Conservation (phyloP, 1,140 invertebrate species). For the Sipha flava region DNA sequence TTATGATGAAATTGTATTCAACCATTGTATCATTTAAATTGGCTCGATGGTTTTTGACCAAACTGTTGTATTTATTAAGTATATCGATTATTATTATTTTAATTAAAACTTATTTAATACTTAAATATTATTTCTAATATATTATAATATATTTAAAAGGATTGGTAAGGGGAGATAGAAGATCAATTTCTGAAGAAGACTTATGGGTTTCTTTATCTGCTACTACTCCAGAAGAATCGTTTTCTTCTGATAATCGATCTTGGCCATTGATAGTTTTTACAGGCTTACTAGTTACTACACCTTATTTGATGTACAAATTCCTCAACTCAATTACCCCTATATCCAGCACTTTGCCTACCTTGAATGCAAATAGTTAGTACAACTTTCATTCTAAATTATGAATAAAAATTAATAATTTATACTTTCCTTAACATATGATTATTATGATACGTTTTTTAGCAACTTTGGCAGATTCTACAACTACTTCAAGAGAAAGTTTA, state of each 20-base stretch:
- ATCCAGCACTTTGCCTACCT: neutral
- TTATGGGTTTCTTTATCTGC: neutral
- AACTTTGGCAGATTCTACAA: no score
- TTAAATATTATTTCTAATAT: neutral
- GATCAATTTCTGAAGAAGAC: neutral
- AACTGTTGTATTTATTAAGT: slow-evolving; percentile 60
- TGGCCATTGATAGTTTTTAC: slow-evolving; percentile 75
- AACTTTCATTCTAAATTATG: neutral
- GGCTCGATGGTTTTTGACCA: slow-evolving; percentile 69
- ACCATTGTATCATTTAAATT: slow-evolving; percentile 71
- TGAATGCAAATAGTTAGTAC: neutral
- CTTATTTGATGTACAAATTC: slow-evolving; percentile 84
- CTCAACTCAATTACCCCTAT: slow-evolving; percentile 52
- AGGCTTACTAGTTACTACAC: slow-evolving; percentile 75
- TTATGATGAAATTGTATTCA: slow-evolving; percentile 76
- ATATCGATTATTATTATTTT: slow-evolving; percentile 43
- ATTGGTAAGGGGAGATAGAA: neutral
- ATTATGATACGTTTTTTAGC: no score
- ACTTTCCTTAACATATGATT: neutral
- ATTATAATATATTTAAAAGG: neutral
- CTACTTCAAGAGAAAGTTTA: no score
- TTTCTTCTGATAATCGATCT: slow-evolving; percentile 49
- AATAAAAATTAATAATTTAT: neutral
- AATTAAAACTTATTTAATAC: neutral
- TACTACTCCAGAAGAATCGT: slow-evolving; percentile 37